phyloP scores from a whole-genome alignment of 2,797 vertebrate species.

The Diplodus sargus region DNA sequence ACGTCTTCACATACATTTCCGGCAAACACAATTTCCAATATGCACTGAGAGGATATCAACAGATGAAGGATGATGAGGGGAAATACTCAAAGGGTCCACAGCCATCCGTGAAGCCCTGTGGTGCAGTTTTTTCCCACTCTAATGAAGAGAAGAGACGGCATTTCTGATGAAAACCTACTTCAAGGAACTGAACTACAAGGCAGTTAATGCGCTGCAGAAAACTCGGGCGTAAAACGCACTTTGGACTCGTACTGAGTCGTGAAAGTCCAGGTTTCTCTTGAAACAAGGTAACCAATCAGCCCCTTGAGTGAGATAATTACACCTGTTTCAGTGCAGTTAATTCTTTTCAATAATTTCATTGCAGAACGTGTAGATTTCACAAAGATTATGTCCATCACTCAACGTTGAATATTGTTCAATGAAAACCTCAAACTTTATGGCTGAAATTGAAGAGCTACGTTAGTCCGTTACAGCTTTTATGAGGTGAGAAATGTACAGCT shows the following conservation, averaged over 20 bases:
- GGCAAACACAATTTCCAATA: conserved; percentile 14
- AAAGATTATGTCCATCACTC: neutral
- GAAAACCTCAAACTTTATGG: neutral
- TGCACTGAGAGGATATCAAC: conserved; percentile 29
- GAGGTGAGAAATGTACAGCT: neutral
- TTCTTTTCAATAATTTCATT: neutral
- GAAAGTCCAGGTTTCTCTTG: conserved; percentile 7
- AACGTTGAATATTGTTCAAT: neutral
- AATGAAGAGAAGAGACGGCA: conserved; percentile 42
- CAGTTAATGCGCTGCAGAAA: conserved; percentile 16
- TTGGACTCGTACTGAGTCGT: conserved; percentile 4
- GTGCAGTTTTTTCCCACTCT: conserved; percentile 23
- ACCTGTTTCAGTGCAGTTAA: conserved; percentile 16
- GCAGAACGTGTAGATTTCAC: neutral
- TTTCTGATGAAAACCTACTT: conserved; percentile 62
- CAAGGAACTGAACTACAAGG: conserved; percentile 30
- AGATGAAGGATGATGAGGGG: conserved; percentile 29
- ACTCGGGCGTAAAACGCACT: neutral
- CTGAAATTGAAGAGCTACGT: neutral
- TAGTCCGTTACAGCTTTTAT: neutral
- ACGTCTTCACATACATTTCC: neutral
- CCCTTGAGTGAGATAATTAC: conserved; percentile 9
- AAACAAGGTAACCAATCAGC: conserved; percentile 42
- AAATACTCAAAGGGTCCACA: conserved; percentile 35
- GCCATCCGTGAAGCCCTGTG: conserved; percentile 16